Base-by-base conservation (phyloP, 2,797 vertebrate genomes). In the Neosilurus mollespiculum region DNA sequence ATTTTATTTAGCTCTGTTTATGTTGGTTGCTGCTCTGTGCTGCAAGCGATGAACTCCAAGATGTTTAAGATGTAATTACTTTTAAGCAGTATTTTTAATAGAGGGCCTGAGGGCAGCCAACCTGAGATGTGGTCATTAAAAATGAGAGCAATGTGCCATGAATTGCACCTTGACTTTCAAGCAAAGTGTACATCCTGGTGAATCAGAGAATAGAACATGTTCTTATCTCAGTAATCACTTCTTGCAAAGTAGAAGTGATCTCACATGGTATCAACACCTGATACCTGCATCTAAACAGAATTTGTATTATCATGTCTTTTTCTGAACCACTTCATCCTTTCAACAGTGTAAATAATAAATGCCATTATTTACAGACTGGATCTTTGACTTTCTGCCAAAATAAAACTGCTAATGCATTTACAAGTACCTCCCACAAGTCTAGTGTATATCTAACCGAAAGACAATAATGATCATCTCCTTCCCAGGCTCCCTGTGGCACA, bases 71-170 rank as follows among this genome's bases (percentile, higher is more conserved):
- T 43, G 73, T 61, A 34, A 61, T 15, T 76, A 54, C 54, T 0
- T 34, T 76, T 59, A 34, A 75, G 30, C 24, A 75, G 51, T 75
- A 26, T 58, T 26, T 37, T 76, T 76, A 54, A 76, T 76, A 76
- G 24, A 34, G 26, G 56, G 72, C 72, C 53, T 0, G 9, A 56
- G 10, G 56, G 20, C 11, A 1, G 56, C 26, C 58, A 61, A 61
- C 12, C 75, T 61, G 58, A 43, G 11, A 20, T 18, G 59, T 43
- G 53, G 56, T 56, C 54, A 34, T 76, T 76, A 37, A 76, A 59
- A 76, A 76, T 58, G 6, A 22, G 54, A 22, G 20, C 73, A 76
- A 7, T 15, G 11, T 37, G 10, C 54, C 73, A 22, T 22, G 54
- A 59, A 37, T 9, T 61, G 56, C 73, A 59, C 54, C 18, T 10